phyloP scores from a whole-genome alignment of 2,113 vertebrate species.

The Scytalopus superciliaris region DNA sequence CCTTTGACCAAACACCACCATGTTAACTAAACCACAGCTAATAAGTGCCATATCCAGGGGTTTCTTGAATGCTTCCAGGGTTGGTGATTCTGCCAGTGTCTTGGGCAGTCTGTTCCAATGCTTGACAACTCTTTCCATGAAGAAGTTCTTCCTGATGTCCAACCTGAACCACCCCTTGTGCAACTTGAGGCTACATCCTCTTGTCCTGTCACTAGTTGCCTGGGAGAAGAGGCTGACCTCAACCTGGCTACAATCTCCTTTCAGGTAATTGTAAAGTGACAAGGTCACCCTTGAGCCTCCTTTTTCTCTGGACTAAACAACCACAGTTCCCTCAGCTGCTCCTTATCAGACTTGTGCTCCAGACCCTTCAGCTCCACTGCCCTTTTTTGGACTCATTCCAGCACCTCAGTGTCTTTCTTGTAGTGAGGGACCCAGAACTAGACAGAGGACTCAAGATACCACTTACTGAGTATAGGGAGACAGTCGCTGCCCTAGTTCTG shows the following conservation, averaged over 20 bases:
- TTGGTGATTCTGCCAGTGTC: neutral
- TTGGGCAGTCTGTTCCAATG: neutral
- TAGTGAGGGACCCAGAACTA: neutral
- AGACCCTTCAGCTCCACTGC: rapidly evolving
- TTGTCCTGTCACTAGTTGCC: neutral
- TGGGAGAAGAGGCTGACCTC: neutral
- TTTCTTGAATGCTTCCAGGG: neutral
- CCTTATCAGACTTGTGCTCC: rapidly evolving
- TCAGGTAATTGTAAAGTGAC: neutral
- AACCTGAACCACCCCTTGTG: neutral
- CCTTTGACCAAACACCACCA: neutral
- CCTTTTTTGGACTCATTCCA: rapidly evolving
- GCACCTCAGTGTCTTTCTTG: neutral
- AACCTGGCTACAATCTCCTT: neutral
- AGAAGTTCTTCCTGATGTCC: neutral
- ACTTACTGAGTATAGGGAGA: no score
- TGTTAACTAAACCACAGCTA: neutral
- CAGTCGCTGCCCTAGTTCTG: neutral
- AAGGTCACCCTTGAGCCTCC: neutral
- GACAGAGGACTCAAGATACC: neutral
- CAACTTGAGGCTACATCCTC: neutral
- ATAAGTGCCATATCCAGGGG: neutral
- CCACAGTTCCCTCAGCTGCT: neutral
- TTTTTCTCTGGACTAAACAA: neutral
- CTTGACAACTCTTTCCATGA: neutral